phyloP scores from a whole-genome alignment of 2,888 invertebrate species.

The Cerceris rybyensis region DNA sequence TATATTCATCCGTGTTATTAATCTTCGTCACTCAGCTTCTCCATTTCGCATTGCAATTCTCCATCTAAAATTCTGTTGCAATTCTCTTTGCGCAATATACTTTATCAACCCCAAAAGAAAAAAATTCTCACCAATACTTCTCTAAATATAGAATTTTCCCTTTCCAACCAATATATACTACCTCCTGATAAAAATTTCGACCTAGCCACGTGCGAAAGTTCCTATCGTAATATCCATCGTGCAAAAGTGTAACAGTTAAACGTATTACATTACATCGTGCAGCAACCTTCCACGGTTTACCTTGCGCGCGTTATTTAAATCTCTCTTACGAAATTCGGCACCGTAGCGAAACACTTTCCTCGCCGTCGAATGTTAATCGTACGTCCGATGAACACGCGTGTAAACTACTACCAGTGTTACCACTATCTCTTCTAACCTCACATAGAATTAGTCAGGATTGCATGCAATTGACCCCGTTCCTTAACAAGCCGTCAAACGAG shows the following conservation, averaged over 20 bases:
- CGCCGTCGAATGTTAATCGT: constrained; percentile 42
- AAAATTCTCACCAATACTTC: too few relatives aligned
- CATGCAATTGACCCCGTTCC: constrained; percentile 71
- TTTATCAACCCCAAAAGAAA: too few relatives aligned
- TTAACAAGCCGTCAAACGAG: constrained; percentile 66
- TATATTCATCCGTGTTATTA: too few relatives aligned
- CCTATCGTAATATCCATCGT: too few relatives aligned
- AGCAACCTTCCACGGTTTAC: constrained; percentile 4
- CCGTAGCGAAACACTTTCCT: constrained; percentile 44
- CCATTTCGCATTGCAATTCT: too few relatives aligned
- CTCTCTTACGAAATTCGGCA: constrained; percentile 53
- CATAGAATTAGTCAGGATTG: constrained; percentile 64
- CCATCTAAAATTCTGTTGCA: too few relatives aligned
- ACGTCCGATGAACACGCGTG: constrained; percentile 36
- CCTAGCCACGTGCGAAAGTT: too few relatives aligned
- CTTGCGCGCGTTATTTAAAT: background rate
- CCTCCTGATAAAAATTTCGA: too few relatives aligned
- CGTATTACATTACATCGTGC: background rate
- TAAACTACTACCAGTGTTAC: constrained; percentile 44
- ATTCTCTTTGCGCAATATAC: too few relatives aligned
- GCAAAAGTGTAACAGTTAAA: background rate
- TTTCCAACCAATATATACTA: too few relatives aligned
- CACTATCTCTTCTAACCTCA: constrained; percentile 60
- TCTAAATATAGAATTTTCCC: too few relatives aligned
- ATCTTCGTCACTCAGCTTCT: too few relatives aligned